These are phyloP conservation scores for Microctenopoma steveboyesi DNA, from an alignment of 2,797 vertebrate genomes.

Conservation along the genomic window DNA sequence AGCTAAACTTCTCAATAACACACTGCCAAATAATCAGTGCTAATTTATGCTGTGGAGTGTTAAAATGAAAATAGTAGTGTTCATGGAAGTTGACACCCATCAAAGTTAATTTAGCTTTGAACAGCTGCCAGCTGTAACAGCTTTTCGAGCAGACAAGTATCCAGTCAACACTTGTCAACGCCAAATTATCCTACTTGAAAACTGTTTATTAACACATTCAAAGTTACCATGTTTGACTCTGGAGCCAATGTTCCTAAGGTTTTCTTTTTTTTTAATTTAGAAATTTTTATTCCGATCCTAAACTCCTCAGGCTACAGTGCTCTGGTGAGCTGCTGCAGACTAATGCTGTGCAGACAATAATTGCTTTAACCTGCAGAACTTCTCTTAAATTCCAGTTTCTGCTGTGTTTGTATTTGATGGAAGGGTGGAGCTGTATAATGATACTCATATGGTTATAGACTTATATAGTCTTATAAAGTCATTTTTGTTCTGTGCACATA, in stretches of 20 bases:
- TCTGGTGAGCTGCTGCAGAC: neutral
- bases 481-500: too few species aligned
- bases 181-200: constrained; percentile 14
- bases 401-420: neutral
- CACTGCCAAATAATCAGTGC: constrained; percentile 5
- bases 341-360: neutral
- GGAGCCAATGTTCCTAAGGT: neutral
- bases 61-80: constrained; percentile 3
- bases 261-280: neutral
- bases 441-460: neutral
- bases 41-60: constrained; percentile 6
- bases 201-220: constrained; percentile 11
- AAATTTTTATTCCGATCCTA: neutral
- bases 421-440: neutral
- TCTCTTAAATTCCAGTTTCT: neutral
- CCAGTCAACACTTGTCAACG: constrained; percentile 25
- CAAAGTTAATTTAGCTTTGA: constrained; percentile 30
- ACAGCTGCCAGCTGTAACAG: constrained; percentile 35
- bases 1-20: neutral
- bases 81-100: constrained; percentile 3
- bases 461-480: too few species aligned
- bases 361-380: neutral
- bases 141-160: constrained; percentile 23
- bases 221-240: neutral
- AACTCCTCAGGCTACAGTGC: neutral